phyloP scores from a whole-genome alignment of 2,888 invertebrate genomes.

The Myathropa florea region DNA sequence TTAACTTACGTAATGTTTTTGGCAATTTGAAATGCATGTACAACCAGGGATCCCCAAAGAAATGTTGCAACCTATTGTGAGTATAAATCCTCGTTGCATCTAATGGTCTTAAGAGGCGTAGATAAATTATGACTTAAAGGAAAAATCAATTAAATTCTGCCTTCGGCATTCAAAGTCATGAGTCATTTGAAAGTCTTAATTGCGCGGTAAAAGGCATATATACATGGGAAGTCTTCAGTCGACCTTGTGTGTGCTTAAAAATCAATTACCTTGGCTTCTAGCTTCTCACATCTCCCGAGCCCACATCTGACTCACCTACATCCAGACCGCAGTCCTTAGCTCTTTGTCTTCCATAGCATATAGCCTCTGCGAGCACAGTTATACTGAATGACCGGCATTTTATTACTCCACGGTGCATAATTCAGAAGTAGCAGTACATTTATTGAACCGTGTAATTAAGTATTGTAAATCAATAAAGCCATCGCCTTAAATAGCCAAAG shows the following conservation, averaged over 20 bases:
- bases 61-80: neutral
- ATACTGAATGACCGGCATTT: constrained; percentile 15
- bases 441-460: constrained; percentile 66
- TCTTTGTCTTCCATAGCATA: neutral
- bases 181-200: neutral
- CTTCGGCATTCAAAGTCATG: neutral
- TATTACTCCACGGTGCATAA: constrained; percentile 60
- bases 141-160: neutral
- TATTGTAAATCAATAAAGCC: constrained; percentile 66
- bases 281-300: neutral
- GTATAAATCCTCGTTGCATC: neutral
- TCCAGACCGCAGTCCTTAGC: neutral
- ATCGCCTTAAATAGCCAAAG: constrained; percentile 49
- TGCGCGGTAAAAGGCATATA: neutral
- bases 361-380: neutral
- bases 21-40: too few relatives aligned
- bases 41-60: too few relatives aligned
- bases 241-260: constrained; percentile 22
- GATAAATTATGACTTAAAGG: neutral
- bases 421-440: constrained; percentile 64
- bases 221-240: neutral
- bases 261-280: neutral
- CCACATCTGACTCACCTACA: neutral
- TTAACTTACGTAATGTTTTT: too few relatives aligned
- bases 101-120: neutral